Conservation (phyloP, 2,888 invertebrate species). For the Meiosimyza decipiens region DNA sequence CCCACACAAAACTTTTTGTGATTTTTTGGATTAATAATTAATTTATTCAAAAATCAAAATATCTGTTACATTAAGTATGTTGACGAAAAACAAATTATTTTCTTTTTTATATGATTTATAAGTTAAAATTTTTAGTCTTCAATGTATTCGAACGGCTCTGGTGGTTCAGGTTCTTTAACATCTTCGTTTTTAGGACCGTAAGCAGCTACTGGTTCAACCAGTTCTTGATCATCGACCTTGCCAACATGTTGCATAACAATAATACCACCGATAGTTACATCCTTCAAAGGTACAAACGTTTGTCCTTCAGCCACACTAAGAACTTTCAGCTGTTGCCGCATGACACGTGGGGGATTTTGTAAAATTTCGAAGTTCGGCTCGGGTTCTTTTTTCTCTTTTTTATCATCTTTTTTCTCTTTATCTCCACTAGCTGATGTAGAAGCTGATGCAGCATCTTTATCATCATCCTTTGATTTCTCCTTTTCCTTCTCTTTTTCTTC, state of each 20-base stretch:
- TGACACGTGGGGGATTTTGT: slow-evolving; percentile 92
- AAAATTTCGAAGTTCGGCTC: slow-evolving; percentile 93
- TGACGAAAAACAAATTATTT: too few species aligned
- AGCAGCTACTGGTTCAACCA: slow-evolving; percentile 93
- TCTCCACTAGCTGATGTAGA: slow-evolving; percentile 49
- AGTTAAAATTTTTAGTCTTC: slow-evolving; percentile 72
- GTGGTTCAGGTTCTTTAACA: slow-evolving; percentile 96
- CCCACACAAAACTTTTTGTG: too few species aligned
- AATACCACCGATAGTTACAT: slow-evolving; percentile 94
- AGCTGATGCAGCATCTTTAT: slow-evolving; percentile 65
- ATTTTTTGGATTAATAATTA: too few species aligned
- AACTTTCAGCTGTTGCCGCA: slow-evolving; percentile 89
- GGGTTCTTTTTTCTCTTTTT: slow-evolving; percentile 79
- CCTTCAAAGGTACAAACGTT: slow-evolving; percentile 88
- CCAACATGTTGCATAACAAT: slow-evolving; percentile 91
- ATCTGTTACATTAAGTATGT: too few species aligned
- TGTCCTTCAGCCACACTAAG: slow-evolving; percentile 84
- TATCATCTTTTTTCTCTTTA: slow-evolving; percentile 64
- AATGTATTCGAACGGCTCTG: slow-evolving; percentile 96
- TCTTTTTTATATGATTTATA: too few species aligned
- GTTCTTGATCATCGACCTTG: slow-evolving; percentile 80
- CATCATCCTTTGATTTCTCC: slow-evolving; percentile 64
- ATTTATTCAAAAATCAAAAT: too few species aligned
- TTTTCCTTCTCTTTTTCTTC: slow-evolving; percentile 56
- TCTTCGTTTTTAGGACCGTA: slow-evolving; percentile 93